Evolutionary conservation across 1,140 invertebrate species (phyloP).

Genomic region (Acarapis woodi): DNA sequence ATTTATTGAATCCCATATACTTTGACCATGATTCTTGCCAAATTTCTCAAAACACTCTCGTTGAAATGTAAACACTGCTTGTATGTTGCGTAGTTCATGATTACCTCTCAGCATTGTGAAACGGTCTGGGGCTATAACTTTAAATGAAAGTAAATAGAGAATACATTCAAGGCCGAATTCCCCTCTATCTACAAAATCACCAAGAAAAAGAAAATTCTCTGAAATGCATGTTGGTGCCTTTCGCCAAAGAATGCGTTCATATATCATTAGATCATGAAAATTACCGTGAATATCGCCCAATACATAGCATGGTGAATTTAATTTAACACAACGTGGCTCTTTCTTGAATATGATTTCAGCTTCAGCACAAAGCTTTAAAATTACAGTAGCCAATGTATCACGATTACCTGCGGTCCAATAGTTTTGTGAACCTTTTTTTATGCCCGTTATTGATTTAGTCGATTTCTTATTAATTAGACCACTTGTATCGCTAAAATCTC

Average conservation of each 20-base stretch:
- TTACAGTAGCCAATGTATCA: background rate
- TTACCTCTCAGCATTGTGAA: constrained; percentile 28
- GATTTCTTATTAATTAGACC: background rate
- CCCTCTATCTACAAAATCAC: constrained; percentile 32
- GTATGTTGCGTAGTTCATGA: constrained; percentile 30
- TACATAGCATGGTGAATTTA: constrained; percentile 24
- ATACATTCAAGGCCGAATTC: constrained; percentile 20
- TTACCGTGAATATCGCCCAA: constrained; percentile 28
- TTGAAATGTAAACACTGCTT: constrained; percentile 36
- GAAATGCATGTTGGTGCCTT: constrained; percentile 25
- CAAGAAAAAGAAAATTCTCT: constrained; percentile 28
- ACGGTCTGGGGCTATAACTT: constrained; percentile 26
- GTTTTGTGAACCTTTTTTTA: background rate
- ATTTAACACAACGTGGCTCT: constrained; percentile 12
- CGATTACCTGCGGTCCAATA: constrained; percentile 1
- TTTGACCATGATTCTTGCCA: constrained; percentile 25
- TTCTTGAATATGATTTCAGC: constrained; percentile 1
- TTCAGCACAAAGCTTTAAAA: constrained; percentile 9
- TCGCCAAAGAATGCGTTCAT: constrained; percentile 28
- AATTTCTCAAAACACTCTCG: constrained; percentile 30
- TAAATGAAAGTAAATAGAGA: constrained; percentile 28
- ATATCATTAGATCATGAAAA: constrained; percentile 25
- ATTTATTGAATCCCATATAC: constrained; percentile 34
- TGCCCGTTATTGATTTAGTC: background rate
- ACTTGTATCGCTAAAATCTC: background rate